Conservation (phyloP, 2,888 invertebrate species). For the Rotaria magnacalcarata region DNA sequence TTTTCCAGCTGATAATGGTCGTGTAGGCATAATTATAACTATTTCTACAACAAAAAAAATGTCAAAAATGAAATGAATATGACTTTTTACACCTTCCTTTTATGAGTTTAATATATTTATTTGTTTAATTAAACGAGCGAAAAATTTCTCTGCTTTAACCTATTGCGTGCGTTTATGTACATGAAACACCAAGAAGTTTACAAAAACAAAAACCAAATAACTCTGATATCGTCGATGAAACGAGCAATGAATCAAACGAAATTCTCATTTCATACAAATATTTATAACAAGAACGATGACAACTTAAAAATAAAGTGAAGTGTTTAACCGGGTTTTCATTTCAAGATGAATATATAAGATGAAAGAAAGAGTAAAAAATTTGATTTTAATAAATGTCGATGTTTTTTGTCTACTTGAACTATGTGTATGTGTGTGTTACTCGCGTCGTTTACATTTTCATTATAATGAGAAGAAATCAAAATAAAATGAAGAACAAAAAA, state of each 20-base stretch:
- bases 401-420: slow-evolving; percentile 10
- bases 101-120: neutral
- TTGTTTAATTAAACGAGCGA: neutral
- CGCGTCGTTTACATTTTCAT: neutral
- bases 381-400: neutral
- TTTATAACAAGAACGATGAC: neutral
- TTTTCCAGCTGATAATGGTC: neutral
- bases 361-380: neutral
- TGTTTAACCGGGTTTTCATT: neutral
- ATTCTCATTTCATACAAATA: neutral
- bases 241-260: neutral
- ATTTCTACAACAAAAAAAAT: neutral
- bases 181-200: neutral
- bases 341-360: neutral
- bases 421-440: neutral
- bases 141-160: no score
- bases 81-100: neutral
- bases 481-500: neutral
- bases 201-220: neutral
- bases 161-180: neutral
- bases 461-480: neutral
- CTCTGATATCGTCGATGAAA: neutral
- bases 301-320: neutral
- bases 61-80: neutral
- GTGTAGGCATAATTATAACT: neutral